Evolutionary conservation across 2,113 vertebrate species (phyloP).

Genomic region (Gambusia affinis): DNA sequence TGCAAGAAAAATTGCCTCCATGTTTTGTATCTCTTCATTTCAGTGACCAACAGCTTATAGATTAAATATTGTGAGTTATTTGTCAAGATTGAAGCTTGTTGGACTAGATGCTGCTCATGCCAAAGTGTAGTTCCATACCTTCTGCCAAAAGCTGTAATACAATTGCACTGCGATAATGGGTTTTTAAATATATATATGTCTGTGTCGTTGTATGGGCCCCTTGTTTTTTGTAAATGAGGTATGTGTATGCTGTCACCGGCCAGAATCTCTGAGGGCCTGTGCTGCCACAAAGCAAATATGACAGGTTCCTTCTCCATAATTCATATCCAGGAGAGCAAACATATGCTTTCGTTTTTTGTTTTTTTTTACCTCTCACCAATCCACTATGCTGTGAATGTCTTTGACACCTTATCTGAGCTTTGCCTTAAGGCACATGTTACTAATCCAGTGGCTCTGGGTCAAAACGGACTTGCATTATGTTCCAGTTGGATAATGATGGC

Average conservation of each 20-base stretch:
- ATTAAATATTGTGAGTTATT: conserved; percentile 14
- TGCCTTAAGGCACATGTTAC: conserved; percentile 49
- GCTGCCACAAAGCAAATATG: conserved; percentile 56
- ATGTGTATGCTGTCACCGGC: conserved; percentile 57
- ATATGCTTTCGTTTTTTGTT: conserved; percentile 62
- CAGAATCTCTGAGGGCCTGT: conserved; percentile 52
- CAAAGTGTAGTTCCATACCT: conserved; percentile 50
- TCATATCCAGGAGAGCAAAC: conserved; percentile 71
- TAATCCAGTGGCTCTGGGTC: conserved; percentile 31
- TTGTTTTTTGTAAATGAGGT: conserved; percentile 67
- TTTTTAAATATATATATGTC: conserved; percentile 73
- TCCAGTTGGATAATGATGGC: conserved; percentile 15
- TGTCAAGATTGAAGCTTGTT: conserved; percentile 54
- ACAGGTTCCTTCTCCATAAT: conserved; percentile 69
- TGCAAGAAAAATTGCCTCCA: neutral
- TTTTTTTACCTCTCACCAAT: conserved; percentile 39
- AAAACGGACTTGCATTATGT: conserved; percentile 13
- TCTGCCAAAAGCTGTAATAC: conserved; percentile 52
- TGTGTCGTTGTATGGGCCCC: conserved; percentile 56
- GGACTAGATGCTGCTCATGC: conserved; percentile 44
- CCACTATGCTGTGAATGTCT: conserved; percentile 25
- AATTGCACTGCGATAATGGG: conserved; percentile 68
- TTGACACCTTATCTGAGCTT: conserved; percentile 55
- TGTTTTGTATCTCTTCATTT: neutral
- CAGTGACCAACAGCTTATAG: conserved; percentile 24